Base-by-base conservation (phyloP, 2,888 invertebrate species). In the Dendrolimus houi region DNA sequence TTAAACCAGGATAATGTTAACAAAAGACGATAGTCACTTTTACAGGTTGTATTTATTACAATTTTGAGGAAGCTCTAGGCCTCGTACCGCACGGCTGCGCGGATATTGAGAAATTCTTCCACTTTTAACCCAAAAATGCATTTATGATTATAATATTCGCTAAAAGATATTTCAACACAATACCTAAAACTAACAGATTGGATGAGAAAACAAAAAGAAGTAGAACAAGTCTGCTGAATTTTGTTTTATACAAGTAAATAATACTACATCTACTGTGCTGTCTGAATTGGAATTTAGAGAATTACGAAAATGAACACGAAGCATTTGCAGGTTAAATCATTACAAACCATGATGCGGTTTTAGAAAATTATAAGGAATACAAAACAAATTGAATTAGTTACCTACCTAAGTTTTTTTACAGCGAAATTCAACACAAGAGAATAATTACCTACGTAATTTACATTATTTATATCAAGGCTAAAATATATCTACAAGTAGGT, bases 41-140 rank as follows among this genome's bases (percentile, higher is more conserved):
- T 69, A 62, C 63, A 63, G 67, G 71, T 63, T 64, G 66, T 77
- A 79, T 82, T 82, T 87, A 86, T 84, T 81, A 75, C 62, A 65
- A 72, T 72, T 70, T 70, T 57, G 60, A 77, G 75, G 78, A 80
- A 79, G 74, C 75, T 57, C 47, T 47, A 47, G 47, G 12, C 47
- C 47, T 47, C 47, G 3, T 12, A 47, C 47, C 47, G 47, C 47
- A 47, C 9, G 12, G 9, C 12, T 12, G 47, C 63, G 61, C 62
- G 64, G 64, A 64, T 63, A 64, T 83, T 80, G 72, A 68, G 76
- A 77, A 81, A 83, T 64, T 60, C 64, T 72, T 72, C 72, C 72
- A 74, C 67, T 62, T 62, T 71, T 74, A 83, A 83, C 80, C 80
- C 81, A 69, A 57, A 55, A 57, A 58, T 55, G 40, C n/a, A 13